These are phyloP conservation scores for Sardina pilchardus DNA, from an alignment of 2,113 vertebrate species.

Conservation along the genomic window DNA sequence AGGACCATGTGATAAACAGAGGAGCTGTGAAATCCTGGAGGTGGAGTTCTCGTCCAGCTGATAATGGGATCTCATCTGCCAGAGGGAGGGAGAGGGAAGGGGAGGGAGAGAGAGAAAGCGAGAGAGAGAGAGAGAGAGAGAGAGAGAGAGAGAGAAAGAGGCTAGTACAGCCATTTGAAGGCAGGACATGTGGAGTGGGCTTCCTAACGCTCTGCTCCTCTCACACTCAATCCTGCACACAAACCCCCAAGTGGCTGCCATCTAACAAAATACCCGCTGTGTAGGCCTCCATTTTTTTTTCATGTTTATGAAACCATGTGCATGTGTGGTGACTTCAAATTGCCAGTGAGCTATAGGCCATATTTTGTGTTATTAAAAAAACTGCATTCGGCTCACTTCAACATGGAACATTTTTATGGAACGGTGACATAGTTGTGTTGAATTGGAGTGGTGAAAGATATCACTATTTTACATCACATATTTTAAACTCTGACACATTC, in stretches of 20 bases:
- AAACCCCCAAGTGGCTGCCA: not conserved
- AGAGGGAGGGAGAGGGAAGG: constrained; percentile 34
- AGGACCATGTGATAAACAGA: constrained; percentile 91
- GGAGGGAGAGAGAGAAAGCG: not conserved
- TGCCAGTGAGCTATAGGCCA: not conserved
- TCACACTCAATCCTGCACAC: constrained; percentile 48
- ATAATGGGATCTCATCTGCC: constrained; percentile 76
- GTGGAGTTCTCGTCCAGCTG: constrained; percentile 77
- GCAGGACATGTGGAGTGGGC: constrained; percentile 59
- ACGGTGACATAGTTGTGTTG: not conserved
- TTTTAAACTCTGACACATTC: not conserved
- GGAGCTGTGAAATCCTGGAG: constrained; percentile 84
- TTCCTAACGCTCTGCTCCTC: constrained; percentile 48
- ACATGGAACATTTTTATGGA: not conserved
- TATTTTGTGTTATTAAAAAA: not conserved
- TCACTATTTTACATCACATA: not conserved
- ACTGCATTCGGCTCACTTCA: not conserved
- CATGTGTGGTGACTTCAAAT: not conserved
- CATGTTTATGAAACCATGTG: not conserved
- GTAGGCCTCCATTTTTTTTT: not conserved
- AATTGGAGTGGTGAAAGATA: not conserved
- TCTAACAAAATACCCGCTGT: not conserved
- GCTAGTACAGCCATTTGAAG: constrained; percentile 59
- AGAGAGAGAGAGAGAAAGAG: constrained; percentile 28
- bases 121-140: constrained; percentile 43